Evolutionary conservation across 2,113 vertebrate genomes (phyloP), one percentile per base, ranked within the genome.

Genomic region (Chaenocephalus aceratus): DNA sequence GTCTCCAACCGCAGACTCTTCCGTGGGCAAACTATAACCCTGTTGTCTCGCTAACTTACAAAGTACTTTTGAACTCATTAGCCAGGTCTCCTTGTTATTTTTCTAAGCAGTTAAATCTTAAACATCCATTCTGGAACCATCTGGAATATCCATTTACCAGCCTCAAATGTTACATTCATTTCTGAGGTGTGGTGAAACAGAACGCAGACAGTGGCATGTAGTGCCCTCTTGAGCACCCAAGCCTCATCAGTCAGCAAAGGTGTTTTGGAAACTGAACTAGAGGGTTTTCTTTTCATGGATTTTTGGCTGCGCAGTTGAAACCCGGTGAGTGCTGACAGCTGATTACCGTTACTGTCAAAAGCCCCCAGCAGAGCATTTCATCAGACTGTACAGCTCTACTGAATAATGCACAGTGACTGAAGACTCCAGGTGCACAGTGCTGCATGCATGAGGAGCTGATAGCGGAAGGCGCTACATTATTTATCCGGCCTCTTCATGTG

Each of bases 371-470:
- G 86, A 87, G 79, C 69, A 58, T 36, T 87, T 80, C 75, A 85
- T 88, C 84, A 84, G 84, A 65, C 72, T 83, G 75, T 30, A 53
- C 78, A 48, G 79, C 12, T 1, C 73, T 67, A 12, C 80, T 87
- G 85, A 92, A 93, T 90, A 92, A 91, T 86, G 82, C 46, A 87
- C 85, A 59, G 73, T 62, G 87, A 83, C 70, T 14, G 75, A 75
- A 72, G 65, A 77, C 82, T 90, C 71, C 64, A 52, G 74, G 74
- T 49, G 77, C 79, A 62, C 72, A 58, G 73, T 70, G 64, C 66
- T 65, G 83, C 72, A 76, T 83, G 67, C 72, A 63, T 14, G 68
- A 80, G 74, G 79, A 75, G 78, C 62, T 44, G 83, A 77, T 82
- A 65, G 83, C 61, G 61, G 70, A 74, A 16, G 65, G 61, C 18